Base-by-base conservation (phyloP, 2,888 invertebrate species). In the Deilephila porcellus region DNA sequence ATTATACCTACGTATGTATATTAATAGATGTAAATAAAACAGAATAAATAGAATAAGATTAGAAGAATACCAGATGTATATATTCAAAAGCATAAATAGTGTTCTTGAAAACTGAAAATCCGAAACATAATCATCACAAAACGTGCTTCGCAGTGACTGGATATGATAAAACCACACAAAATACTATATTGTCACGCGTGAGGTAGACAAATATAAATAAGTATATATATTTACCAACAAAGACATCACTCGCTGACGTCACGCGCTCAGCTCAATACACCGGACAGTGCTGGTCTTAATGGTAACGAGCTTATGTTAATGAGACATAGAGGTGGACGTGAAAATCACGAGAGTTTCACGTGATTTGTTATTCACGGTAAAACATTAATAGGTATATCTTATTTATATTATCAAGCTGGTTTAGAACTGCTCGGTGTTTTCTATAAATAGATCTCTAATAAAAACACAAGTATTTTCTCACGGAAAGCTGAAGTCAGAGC, bases 261-360 rank as follows among this genome's bases (percentile, higher is more conserved):
- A 56, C 56, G n/a, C 56, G 56, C 56, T 56, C 19, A 56, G 56
- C 56, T 56, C 56, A 56, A 56, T n/a, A n/a, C 17, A 56, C 60
- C 4, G 60, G 29, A 19, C 32, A 4, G 19, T 6, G n/a, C 63
- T n/a, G 37, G 5, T 34, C 17, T 25, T 62, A 17, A 62, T 45
- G 52, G 7, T 25, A 67, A 67, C 17, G 45, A 67, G 52, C 45
- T 60, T 67, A 67, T 67, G 20, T 52, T 67, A 67, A 67, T 67
- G 25, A 20, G 25, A 19, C 62, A 7, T 17, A 20, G 52, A 17
- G 45, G 14, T 45, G 14, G 8, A 25, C 67, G 52, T 67, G 52
- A 52, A 52, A 25, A 25, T 52, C 67, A 67, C 25, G 52, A 25
- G 52, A 67, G 14, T 52, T 25, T 6, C 52, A 14, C 67, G 67